Evolutionary conservation across 2,113 vertebrate genomes (phyloP).

Genomic region (Nerophis lumbriciformis): DNA sequence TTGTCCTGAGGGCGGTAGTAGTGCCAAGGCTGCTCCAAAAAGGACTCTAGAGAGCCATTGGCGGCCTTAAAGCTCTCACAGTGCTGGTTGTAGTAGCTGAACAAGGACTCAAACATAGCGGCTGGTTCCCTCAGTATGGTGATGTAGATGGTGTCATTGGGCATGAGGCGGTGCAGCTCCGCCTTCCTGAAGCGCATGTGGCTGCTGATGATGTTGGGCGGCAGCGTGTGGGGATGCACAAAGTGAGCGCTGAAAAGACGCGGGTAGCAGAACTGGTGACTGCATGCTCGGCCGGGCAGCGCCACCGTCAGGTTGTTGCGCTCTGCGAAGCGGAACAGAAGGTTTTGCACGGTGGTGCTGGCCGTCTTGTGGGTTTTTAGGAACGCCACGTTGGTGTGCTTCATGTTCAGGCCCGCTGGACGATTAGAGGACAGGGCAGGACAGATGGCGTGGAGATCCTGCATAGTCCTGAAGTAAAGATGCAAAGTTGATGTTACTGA

Average conservation of each 20-base stretch:
- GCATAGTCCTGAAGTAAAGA: slow-evolving; percentile 64
- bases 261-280: slow-evolving; percentile 86
- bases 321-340: slow-evolving; percentile 85
- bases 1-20: slow-evolving; percentile 78
- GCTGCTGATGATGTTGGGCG: slow-evolving; percentile 75
- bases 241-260: slow-evolving; percentile 74
- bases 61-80: slow-evolving; percentile 79
- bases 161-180: slow-evolving; percentile 75
- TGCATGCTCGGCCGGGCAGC: slow-evolving; percentile 73
- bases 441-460: slow-evolving; percentile 63
- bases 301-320: slow-evolving; percentile 81
- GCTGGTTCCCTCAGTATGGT: slow-evolving; percentile 82
- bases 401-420: slow-evolving; percentile 46
- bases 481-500: neutral
- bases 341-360: slow-evolving; percentile 83
- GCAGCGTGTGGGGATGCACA: slow-evolving; percentile 78
- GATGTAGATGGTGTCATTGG: slow-evolving; percentile 76
- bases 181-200: slow-evolving; percentile 79
- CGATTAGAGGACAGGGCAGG: slow-evolving; percentile 30
- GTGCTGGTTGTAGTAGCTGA: slow-evolving; percentile 82
- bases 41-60: slow-evolving; percentile 77
- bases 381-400: slow-evolving; percentile 80
- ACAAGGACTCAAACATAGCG: slow-evolving; percentile 85
- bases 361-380: slow-evolving; percentile 89
- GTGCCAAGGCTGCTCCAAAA: slow-evolving; percentile 70